Conservation (phyloP, 2,888 invertebrate species). For the Pecten maximus region DNA sequence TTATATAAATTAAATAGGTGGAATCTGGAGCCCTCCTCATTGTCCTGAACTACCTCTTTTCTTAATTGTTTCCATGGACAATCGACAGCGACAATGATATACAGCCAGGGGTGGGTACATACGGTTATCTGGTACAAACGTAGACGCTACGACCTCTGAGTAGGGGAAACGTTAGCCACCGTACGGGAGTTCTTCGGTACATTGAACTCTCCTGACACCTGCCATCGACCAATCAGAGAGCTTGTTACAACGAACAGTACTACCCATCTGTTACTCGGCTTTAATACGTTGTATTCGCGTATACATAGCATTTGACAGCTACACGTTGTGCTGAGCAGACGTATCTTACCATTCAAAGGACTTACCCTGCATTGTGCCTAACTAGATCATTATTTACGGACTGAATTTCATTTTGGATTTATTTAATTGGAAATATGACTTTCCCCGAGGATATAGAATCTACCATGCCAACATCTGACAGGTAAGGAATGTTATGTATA, state of each 20-base stretch:
- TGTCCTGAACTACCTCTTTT: neutral
- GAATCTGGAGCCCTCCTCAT: neutral
- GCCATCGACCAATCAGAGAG: neutral
- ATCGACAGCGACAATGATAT: neutral
- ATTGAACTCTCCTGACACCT: conserved; percentile 7
- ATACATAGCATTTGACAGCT: neutral
- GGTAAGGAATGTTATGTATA: neutral
- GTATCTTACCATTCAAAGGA: neutral
- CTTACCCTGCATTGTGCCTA: neutral
- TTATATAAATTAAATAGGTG: neutral
- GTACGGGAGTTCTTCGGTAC: conserved; percentile 33
- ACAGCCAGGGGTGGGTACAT: neutral
- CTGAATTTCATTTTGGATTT: neutral
- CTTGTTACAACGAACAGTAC: neutral
- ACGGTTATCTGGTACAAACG: conserved; percentile 19
- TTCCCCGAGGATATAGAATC: conserved; percentile 22
- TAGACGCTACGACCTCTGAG: neutral
- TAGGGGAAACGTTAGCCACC: conserved; percentile 2
- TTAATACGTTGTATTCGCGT: neutral
- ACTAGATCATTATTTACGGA: neutral
- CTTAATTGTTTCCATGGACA: neutral
- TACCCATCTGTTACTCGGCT: conserved; percentile 20
- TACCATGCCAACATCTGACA: neutral
- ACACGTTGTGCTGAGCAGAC: conserved; percentile 10
- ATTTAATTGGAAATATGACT: neutral